Conservation (phyloP, 1,140 invertebrate genomes). For the Coenobita brevimanus region DNA sequence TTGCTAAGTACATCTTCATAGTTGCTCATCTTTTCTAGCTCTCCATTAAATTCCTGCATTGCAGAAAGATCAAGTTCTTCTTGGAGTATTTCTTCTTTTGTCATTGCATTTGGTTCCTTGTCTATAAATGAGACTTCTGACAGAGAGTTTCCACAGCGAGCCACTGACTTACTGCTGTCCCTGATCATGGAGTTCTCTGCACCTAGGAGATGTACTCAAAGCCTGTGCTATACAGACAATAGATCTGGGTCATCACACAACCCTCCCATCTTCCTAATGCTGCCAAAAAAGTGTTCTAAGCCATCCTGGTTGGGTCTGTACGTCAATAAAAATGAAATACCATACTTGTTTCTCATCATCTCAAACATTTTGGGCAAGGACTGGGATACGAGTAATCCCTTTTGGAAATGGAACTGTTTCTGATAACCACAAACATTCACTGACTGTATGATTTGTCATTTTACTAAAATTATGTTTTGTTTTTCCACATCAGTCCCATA, state of each 20-base stretch:
- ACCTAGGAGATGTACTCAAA: too few relatives aligned
- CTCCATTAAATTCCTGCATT: too few relatives aligned
- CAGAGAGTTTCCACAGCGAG: too few relatives aligned
- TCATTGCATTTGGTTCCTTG: neutral
- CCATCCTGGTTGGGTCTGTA: slow-evolving; percentile 8
- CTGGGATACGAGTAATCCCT: neutral
- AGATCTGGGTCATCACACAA: too few relatives aligned
- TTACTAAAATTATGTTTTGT: neutral
- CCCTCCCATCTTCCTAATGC: too few relatives aligned
- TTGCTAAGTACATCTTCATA: neutral
- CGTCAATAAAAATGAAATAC: neutral
- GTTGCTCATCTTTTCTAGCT: neutral
- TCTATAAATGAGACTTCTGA: too few relatives aligned
- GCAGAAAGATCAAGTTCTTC: neutral
- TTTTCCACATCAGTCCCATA: neutral
- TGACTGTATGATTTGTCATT: neutral
- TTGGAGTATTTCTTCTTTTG: neutral
- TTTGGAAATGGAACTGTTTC: too few relatives aligned
- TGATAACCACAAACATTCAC: neutral
- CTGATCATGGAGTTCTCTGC: too few relatives aligned
- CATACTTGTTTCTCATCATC: too few relatives aligned
- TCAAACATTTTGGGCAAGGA: neutral
- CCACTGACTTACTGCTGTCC: too few relatives aligned
- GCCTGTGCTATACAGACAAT: too few relatives aligned
- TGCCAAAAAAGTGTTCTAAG: too few relatives aligned